These are phyloP conservation scores for Zaprionus lachaisei DNA, from an alignment of 1,140 invertebrate genomes.

Conservation along the genomic window DNA sequence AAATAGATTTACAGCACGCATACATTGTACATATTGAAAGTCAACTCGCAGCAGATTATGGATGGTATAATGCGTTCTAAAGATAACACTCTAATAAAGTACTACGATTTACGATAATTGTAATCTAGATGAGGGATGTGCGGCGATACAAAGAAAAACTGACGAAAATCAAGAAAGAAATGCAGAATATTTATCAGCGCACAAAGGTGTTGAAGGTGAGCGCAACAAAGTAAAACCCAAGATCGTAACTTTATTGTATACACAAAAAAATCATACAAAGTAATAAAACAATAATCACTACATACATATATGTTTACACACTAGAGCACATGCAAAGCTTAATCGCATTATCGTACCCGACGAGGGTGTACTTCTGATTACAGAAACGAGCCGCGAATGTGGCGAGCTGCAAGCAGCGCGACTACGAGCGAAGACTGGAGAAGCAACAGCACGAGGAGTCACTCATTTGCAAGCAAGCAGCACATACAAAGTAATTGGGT, in stretches of 20 bases:
- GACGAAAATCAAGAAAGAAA: constrained; percentile 77
- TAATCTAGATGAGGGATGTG: constrained; percentile 71
- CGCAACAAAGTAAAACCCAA: constrained; percentile 29
- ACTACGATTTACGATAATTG: constrained; percentile 9
- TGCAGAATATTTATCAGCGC: constrained; percentile 79
- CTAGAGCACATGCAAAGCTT: constrained; percentile 37
- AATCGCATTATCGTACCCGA: constrained; percentile 40
- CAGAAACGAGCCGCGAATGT: constrained; percentile 80
- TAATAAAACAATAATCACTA: constrained; percentile 27
- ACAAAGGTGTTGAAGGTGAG: constrained; percentile 78
- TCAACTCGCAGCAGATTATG: neutral
- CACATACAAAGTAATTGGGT: constrained; percentile 14
- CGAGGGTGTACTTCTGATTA: constrained; percentile 52
- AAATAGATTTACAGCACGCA: constrained; percentile 18
- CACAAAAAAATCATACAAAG: constrained; percentile 30
- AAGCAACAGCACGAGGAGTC: constrained; percentile 81
- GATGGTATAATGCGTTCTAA: neutral
- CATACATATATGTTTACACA: constrained; percentile 28
- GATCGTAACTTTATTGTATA: constrained; percentile 47
- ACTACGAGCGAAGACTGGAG: constrained; percentile 74
- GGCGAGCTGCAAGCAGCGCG: constrained; percentile 75
- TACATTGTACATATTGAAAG: neutral
- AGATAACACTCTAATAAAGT: constrained; percentile 1
- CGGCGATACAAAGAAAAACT: constrained; percentile 76
- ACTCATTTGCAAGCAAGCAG: constrained; percentile 62